phyloP scores from a whole-genome alignment of 2,113 vertebrate genomes.

The Rhinogobius similis region DNA sequence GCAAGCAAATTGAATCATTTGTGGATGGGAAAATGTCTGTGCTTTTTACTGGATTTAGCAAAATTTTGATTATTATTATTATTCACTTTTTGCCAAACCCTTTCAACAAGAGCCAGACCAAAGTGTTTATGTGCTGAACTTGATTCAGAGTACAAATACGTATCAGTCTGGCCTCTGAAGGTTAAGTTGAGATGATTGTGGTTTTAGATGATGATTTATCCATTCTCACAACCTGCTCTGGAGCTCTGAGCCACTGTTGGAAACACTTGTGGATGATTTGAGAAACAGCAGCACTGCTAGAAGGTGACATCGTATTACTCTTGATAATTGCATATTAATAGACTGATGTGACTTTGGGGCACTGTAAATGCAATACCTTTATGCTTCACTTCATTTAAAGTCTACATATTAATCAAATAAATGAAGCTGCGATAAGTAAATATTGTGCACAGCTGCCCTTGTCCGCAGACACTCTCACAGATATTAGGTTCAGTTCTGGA shows the following conservation, averaged over 20 bases:
- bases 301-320: background rate
- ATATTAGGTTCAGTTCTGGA: slow-evolving; percentile 18
- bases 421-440: slow-evolving; percentile 1
- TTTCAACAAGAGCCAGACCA: background rate
- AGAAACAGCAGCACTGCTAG: background rate
- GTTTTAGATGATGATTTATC: background rate
- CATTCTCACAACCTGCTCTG: background rate
- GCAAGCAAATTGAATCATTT: background rate
- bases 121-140: background rate
- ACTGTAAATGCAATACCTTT: background rate
- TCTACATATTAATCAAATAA: background rate
- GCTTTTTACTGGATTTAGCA: background rate
- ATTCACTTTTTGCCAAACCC: background rate
- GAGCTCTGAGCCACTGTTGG: background rate
- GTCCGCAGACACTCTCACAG: background rate
- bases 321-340: background rate
- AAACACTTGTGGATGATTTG: slow-evolving; percentile 1
- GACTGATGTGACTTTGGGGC: background rate
- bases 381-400: background rate
- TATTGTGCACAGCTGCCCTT: background rate
- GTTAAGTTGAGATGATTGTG: background rate
- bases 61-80: background rate
- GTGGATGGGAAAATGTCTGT: background rate
- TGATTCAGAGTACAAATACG: background rate
- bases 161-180: background rate